A percentile compares a stretch with the other conserved stretches of the same genome.
Evolutionary conservation across 1,140 invertebrate genomes (phyloP).

Genomic region (Trachymyrmex septentrionalis): DNA sequence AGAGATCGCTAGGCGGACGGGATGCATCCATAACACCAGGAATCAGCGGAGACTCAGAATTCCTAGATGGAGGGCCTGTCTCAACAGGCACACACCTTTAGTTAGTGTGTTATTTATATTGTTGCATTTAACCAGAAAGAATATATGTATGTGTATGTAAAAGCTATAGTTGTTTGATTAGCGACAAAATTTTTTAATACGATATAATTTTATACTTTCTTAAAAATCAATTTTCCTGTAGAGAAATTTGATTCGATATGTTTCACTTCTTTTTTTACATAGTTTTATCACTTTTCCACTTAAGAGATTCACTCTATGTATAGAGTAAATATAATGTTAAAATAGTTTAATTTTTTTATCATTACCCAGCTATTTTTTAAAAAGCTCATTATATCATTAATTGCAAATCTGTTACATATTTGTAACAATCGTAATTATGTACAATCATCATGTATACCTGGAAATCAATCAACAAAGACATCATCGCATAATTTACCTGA

Average conservation of each 20-base stretch:
- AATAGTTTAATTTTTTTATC: not conserved
- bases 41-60: slow-evolving; percentile 88
- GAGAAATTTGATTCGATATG: not conserved
- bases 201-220: not conserved
- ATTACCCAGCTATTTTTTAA: slow-evolving; percentile 8
- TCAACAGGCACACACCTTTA: slow-evolving; percentile 80
- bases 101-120: slow-evolving; percentile 78
- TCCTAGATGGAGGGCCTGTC: slow-evolving; percentile 88
- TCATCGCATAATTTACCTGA: slow-evolving; percentile 84
- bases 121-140: slow-evolving; percentile 44
- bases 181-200: slow-evolving; percentile 2
- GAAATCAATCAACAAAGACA: slow-evolving; percentile 9
- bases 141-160: slow-evolving; percentile 31
- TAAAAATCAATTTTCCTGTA: not conserved
- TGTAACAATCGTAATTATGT: slow-evolving; percentile 9
- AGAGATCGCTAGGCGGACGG: slow-evolving; percentile 87
- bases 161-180: slow-evolving; percentile 41
- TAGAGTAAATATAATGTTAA: slow-evolving; percentile 16
- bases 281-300: not conserved
- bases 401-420: not conserved
- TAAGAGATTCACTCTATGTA: not conserved
- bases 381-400: slow-evolving; percentile 7
- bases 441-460: not conserved
- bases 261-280: not conserved
- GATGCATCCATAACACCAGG: slow-evolving; percentile 87